Percentiles rank a stretch among this genome's conserved stretches.
phyloP scores from a whole-genome alignment of 2,797 vertebrate genomes.

The Enteromius treurensis region DNA sequence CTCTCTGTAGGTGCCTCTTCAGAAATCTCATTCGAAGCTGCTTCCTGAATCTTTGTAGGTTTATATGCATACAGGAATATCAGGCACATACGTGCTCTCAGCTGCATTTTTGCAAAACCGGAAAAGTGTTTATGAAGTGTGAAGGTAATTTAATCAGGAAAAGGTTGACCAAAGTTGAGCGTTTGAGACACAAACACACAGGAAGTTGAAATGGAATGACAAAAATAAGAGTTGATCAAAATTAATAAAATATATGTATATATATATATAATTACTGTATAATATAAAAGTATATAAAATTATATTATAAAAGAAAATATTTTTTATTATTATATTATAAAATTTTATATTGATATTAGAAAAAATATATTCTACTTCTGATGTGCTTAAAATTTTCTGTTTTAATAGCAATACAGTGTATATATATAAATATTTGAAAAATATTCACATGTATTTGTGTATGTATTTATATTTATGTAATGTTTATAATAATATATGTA shows the following conservation, averaged over 20 bases:
- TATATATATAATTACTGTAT: background rate
- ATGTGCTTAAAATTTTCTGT: background rate
- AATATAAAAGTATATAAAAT: no score
- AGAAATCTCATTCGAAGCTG: background rate
- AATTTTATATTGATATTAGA: no score
- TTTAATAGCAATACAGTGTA: background rate
- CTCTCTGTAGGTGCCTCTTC: constrained; percentile 26
- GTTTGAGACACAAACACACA: background rate
- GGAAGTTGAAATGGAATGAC: background rate
- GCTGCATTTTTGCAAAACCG: background rate
- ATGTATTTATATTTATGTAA: no score
- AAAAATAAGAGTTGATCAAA: background rate
- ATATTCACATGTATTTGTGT: no score
- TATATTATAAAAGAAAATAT: background rate
- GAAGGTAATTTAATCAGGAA: background rate
- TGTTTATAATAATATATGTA: no score
- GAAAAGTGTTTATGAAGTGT: background rate
- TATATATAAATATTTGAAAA: background rate
- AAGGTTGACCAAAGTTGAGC: background rate
- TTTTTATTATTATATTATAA: background rate
- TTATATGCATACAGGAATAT: constrained; percentile 23
- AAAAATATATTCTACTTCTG: background rate
- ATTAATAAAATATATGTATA: background rate
- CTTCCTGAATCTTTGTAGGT: constrained; percentile 8
- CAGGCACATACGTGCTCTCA: background rate